Conservation (phyloP, 2,797 vertebrate species). For the Halcyon leucocephala region DNA sequence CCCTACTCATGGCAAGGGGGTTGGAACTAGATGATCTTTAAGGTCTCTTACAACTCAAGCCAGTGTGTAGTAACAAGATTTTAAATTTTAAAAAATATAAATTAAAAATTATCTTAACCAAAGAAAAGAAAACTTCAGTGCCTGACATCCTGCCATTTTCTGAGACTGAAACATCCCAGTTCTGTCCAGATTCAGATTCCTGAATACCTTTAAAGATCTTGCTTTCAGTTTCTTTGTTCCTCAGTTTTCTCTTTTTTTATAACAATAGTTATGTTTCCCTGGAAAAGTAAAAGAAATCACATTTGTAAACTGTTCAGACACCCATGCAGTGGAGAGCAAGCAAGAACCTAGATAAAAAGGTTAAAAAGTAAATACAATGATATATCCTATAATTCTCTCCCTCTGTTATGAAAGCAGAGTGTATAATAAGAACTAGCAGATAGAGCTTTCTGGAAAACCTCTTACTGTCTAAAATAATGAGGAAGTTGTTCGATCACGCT, state of each 20-base stretch:
- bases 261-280: neutral
- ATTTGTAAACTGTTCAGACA: neutral
- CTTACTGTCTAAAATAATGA: neutral
- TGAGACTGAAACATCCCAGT: neutral
- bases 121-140: neutral
- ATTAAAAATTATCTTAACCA: neutral
- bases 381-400: neutral
- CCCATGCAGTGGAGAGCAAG: neutral
- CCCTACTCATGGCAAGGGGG: too few relatives aligned
- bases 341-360: neutral
- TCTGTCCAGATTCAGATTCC: neutral
- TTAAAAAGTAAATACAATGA: neutral
- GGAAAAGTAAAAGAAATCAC: neutral
- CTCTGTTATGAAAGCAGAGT: neutral
- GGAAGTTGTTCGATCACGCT: neutral
- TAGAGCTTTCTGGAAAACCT: neutral
- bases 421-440: neutral
- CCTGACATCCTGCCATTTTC: neutral
- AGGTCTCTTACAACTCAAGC: too few relatives aligned
- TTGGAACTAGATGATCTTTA: too few relatives aligned
- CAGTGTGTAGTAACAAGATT: neutral
- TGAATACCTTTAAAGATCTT: neutral
- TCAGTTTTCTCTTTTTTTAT: neutral
- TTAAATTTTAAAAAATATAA: neutral
- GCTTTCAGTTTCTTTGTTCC: neutral